Percentiles rank a stretch among this genome's conserved stretches.
phyloP scores from a whole-genome alignment of 2,888 invertebrate genomes.

The Polia nebulosa region DNA sequence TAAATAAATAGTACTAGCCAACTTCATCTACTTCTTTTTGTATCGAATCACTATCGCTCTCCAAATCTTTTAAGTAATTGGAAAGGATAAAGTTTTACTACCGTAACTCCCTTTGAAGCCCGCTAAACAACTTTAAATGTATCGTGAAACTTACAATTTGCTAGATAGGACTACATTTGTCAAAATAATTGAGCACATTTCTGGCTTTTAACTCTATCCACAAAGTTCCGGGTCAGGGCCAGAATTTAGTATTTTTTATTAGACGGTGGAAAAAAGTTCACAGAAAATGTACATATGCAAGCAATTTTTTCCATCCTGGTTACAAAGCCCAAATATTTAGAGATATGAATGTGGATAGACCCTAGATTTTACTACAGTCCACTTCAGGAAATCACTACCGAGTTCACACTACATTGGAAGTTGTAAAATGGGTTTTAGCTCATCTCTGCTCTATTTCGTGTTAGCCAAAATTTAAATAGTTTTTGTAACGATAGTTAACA shows the following conservation, averaged over 20 bases:
- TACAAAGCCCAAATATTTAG: neutral
- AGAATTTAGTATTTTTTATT: neutral
- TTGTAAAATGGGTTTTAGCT: slow-evolving; percentile 1
- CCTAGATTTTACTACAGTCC: neutral
- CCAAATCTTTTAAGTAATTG: neutral
- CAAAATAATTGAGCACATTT: neutral
- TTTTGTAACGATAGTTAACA: slow-evolving; percentile 71
- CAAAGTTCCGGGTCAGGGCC: neutral
- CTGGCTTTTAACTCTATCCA: slow-evolving; percentile 2
- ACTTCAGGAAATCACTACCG: neutral
- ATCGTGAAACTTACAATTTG: slow-evolving; percentile 2
- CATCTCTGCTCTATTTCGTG: slow-evolving; percentile 17
- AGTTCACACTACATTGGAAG: slow-evolving; percentile 24
- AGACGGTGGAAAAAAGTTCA: neutral
- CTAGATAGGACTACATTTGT: neutral
- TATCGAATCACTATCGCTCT: neutral
- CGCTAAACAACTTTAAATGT: slow-evolving; percentile 16
- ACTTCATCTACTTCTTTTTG: neutral
- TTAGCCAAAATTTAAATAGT: slow-evolving; percentile 56
- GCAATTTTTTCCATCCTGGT: neutral
- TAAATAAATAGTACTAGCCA: neutral
- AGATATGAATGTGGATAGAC: neutral
- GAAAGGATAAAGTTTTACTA: neutral
- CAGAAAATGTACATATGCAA: neutral
- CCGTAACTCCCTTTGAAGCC: slow-evolving; percentile 33